Conservation (phyloP, 2,888 invertebrate species). For the Scotopteryx bipunctaria region DNA sequence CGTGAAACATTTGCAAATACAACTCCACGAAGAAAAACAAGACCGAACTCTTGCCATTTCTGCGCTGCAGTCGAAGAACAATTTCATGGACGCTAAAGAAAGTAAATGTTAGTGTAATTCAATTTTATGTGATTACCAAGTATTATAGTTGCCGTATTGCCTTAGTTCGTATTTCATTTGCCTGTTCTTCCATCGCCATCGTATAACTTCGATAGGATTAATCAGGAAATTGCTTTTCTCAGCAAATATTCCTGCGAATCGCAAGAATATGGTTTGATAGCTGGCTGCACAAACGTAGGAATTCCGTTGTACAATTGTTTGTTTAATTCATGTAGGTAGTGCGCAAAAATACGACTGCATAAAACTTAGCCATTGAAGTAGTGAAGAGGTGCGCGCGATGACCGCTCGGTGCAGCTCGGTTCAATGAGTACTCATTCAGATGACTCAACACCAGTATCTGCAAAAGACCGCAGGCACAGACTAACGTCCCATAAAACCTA, state of each 20-base stretch:
- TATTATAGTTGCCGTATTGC: constrained; percentile 33
- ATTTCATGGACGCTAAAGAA: constrained; percentile 74
- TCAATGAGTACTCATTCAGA: constrained; percentile 70
- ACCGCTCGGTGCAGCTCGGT: constrained; percentile 55
- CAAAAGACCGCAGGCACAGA: constrained; percentile 50
- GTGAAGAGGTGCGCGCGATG: constrained; percentile 45
- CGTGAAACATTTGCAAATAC: constrained; percentile 83
- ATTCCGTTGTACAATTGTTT: constrained; percentile 21
- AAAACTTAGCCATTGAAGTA: constrained; percentile 46
- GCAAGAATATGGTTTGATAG: neutral
- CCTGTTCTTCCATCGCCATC: neutral
- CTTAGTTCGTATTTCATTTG: constrained; percentile 19
- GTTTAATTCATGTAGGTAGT: constrained; percentile 16
- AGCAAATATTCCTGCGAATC: constrained; percentile 10
- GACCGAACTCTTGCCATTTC: constrained; percentile 76
- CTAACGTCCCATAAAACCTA: constrained; percentile 40
- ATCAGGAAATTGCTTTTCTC: constrained; percentile 2
- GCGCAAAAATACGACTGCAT: constrained; percentile 9
- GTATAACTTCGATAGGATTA: neutral
- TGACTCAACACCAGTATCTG: constrained; percentile 57
- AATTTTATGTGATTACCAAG: constrained; percentile 34
- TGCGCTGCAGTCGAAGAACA: constrained; percentile 67
- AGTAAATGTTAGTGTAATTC: constrained; percentile 66
- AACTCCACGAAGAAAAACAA: constrained; percentile 87
- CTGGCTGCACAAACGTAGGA: constrained; percentile 10